Conservation (phyloP, 2,888 invertebrate species). For the Bembecia ichneumoniformis region DNA sequence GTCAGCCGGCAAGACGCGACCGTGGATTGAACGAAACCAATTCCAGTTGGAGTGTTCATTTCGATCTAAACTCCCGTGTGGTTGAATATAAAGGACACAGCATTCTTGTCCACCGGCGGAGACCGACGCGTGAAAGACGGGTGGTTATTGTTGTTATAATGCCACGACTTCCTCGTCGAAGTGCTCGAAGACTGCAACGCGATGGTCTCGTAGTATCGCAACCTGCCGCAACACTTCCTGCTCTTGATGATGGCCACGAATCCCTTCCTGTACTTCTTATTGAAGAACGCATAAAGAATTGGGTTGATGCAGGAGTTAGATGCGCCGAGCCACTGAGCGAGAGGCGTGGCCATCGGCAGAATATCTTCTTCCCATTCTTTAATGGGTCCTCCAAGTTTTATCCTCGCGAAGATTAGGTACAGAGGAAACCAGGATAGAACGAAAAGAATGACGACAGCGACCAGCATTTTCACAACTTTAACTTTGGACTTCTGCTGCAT, state of each 20-base stretch:
- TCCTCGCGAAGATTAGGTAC: slow-evolving; percentile 89
- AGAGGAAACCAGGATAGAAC: slow-evolving; percentile 94
- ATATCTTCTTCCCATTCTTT: slow-evolving; percentile 85
- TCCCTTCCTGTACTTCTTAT: slow-evolving; percentile 92
- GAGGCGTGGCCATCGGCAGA: slow-evolving; percentile 84
- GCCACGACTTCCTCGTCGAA: slow-evolving; percentile 87
- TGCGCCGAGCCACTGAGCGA: slow-evolving; percentile 93
- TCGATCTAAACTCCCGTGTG: slow-evolving; percentile 79
- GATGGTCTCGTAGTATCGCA: slow-evolving; percentile 89
- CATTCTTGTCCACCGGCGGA: slow-evolving; percentile 64
- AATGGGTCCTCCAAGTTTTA: slow-evolving; percentile 84
- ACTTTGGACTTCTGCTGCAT: slow-evolving; percentile 96
- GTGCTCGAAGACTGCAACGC: slow-evolving; percentile 89
- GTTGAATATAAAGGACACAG: slow-evolving; percentile 75
- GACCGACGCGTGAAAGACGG: slow-evolving; percentile 72
- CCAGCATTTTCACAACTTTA: slow-evolving; percentile 94
- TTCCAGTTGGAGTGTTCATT: slow-evolving; percentile 13
- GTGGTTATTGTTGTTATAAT: slow-evolving; percentile 80
- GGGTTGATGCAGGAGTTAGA: slow-evolving; percentile 97
- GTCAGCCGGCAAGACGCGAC: background rate
- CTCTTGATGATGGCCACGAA: slow-evolving; percentile 91
- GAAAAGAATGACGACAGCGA: slow-evolving; percentile 93
- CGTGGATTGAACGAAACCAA: slow-evolving; percentile 19
- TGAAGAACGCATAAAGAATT: slow-evolving; percentile 94
- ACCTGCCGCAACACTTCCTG: slow-evolving; percentile 86